Evolutionary conservation across 2,113 vertebrate species (phyloP).

Genomic region (Gymnarchus niloticus): DNA sequence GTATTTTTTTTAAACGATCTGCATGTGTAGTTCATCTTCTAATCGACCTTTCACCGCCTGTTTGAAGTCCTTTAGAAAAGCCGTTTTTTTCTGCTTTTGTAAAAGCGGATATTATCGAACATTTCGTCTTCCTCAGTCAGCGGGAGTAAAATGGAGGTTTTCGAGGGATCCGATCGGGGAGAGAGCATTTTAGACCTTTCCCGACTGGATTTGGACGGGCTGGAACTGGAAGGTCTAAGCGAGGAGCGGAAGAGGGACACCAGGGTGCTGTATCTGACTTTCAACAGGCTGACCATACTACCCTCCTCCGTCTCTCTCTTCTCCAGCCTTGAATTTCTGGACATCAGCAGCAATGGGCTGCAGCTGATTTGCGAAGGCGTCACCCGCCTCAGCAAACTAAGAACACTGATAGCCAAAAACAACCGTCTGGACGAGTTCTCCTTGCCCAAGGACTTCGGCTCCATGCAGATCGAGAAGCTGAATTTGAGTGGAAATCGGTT

Average conservation of each 20-base stretch:
- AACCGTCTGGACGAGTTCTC: slow-evolving; percentile 83
- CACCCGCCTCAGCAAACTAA: slow-evolving; percentile 66
- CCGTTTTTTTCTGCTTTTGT: neutral
- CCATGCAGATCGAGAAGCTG: slow-evolving; percentile 76
- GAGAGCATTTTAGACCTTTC: slow-evolving; percentile 68
- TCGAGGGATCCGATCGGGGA: slow-evolving; percentile 43
- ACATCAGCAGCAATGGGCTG: slow-evolving; percentile 85
- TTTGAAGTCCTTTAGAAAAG: neutral
- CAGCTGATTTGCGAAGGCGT: slow-evolving; percentile 71
- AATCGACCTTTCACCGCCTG: neutral
- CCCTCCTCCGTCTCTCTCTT: slow-evolving; percentile 66
- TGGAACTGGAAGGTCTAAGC: slow-evolving; percentile 54
- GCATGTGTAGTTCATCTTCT: neutral
- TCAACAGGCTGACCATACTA: slow-evolving; percentile 69
- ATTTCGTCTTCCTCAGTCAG: neutral
- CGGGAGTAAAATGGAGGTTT: slow-evolving; percentile 56
- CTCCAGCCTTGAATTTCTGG: slow-evolving; percentile 76
- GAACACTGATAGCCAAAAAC: slow-evolving; percentile 86
- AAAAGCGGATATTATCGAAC: neutral
- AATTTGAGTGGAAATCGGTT: slow-evolving; percentile 94
- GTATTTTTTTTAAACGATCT: neutral
- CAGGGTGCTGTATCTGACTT: slow-evolving; percentile 69
- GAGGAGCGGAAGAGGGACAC: slow-evolving; percentile 63
- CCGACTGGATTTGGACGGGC: slow-evolving; percentile 58
- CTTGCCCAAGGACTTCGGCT: slow-evolving; percentile 80